These are phyloP conservation scores for Sinocyclocheilus anshuiensis DNA, from an alignment of 2,113 vertebrate species.

Conservation along the genomic window DNA sequence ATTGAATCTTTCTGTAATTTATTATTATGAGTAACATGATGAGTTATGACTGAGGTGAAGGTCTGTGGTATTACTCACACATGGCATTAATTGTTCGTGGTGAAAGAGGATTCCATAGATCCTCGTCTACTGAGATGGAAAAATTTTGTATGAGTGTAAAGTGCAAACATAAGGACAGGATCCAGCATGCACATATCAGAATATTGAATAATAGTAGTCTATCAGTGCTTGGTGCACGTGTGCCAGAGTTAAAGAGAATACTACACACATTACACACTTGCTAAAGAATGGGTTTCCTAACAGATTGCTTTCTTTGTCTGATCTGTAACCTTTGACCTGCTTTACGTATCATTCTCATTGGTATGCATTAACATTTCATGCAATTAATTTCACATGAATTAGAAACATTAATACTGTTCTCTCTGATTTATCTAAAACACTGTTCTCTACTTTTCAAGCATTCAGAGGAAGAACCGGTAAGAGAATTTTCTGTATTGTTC, in stretches of 20 bases:
- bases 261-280: neutral
- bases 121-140: neutral
- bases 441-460: constrained; percentile 87
- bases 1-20: neutral
- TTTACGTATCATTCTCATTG: neutral
- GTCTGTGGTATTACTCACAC: constrained; percentile 13
- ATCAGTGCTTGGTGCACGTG: neutral
- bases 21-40: constrained; percentile 11
- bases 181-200: neutral
- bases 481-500: constrained; percentile 67
- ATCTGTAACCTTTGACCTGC: neutral
- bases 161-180: constrained; percentile 2
- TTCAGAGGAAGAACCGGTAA: constrained; percentile 95
- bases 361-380: neutral
- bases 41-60: constrained; percentile 22
- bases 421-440: constrained; percentile 44
- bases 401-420: neutral
- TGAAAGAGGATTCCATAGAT: constrained; percentile 13
- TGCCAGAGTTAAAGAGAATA: neutral
- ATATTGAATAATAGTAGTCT: neutral
- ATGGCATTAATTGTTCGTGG: constrained; percentile 1
- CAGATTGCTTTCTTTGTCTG: neutral
- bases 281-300: neutral
- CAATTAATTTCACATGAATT: neutral
- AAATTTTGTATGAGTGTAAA: neutral